A percentile compares a stretch with the other conserved stretches of the same genome.
These are phyloP conservation scores for Erpetoichthys calabaricus DNA, from an alignment of 2,797 vertebrate genomes.

Conservation along the genomic window DNA sequence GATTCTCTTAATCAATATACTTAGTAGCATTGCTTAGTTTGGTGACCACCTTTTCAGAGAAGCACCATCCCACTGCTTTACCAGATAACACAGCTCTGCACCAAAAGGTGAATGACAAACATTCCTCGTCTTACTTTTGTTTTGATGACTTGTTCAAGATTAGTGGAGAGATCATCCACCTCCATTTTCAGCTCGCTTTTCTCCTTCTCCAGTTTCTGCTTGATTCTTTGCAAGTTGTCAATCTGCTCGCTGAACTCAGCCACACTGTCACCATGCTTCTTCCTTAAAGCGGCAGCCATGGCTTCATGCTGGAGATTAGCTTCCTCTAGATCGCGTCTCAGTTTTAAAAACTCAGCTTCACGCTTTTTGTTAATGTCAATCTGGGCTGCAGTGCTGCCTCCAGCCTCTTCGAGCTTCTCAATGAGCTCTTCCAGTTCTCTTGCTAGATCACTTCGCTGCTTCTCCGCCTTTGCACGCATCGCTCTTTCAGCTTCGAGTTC, in stretches of 20 bases:
- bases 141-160: constrained; percentile 73
- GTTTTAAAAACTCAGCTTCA: constrained; percentile 66
- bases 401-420: constrained; percentile 76
- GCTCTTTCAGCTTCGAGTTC: constrained; percentile 80
- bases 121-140: constrained; percentile 54
- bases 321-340: constrained; percentile 77
- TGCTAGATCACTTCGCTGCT: constrained; percentile 65
- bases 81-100: no score
- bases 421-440: constrained; percentile 83
- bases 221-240: constrained; percentile 73
- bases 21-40: no score
- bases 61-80: no score
- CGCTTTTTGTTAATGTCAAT: constrained; percentile 79
- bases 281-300: constrained; percentile 52
- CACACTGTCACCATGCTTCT: constrained; percentile 68
- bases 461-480: constrained; percentile 70
- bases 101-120: no score
- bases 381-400: constrained; percentile 65
- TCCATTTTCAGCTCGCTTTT: constrained; percentile 81
- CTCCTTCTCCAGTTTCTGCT: constrained; percentile 90
- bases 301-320: constrained; percentile 73
- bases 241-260: constrained; percentile 78
- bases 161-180: constrained; percentile 68
- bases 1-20: no score
- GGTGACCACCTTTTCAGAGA: no score